Evolutionary conservation across 2,888 invertebrate genomes (phyloP).

Genomic region (Nycteola revayana): DNA sequence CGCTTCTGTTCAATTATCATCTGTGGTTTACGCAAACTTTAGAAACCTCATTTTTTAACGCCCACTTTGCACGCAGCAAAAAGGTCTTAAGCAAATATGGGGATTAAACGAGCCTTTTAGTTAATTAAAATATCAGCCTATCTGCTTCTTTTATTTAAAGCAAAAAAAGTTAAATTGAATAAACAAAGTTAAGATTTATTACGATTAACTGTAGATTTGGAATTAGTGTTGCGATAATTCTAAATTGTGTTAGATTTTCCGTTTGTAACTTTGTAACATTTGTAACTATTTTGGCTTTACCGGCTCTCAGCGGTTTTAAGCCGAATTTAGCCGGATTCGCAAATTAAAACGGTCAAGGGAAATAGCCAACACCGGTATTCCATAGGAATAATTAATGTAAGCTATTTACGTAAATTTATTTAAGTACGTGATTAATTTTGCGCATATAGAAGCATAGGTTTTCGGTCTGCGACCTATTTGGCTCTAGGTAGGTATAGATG

Average conservation of each 20-base stretch:
- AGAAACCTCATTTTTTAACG: conserved; percentile 22
- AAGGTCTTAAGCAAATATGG: conserved; percentile 1
- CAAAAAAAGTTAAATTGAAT: conserved; percentile 23
- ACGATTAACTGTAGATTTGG: conserved; percentile 18
- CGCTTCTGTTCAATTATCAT: too few species aligned
- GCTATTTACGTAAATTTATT: too few species aligned
- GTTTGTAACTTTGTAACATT: not conserved
- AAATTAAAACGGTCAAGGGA: too few species aligned
- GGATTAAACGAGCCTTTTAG: conserved; percentile 17
- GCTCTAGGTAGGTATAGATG: too few species aligned
- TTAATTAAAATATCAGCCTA: conserved; percentile 28
- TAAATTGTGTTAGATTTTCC: conserved; percentile 2
- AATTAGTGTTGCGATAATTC: conserved; percentile 18
- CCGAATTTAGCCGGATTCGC: too few species aligned
- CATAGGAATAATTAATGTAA: too few species aligned
- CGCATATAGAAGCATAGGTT: too few species aligned
- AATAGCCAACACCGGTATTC: too few species aligned
- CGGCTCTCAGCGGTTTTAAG: too few species aligned
- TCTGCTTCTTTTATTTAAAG: conserved; percentile 6
- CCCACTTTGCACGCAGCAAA: conserved; percentile 12
- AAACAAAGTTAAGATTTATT: conserved; percentile 26
- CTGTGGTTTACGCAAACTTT: conserved; percentile 27
- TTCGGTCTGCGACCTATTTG: too few species aligned
- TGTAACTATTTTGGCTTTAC: too few species aligned
- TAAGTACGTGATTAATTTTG: too few species aligned